Conservation (phyloP, 2,797 vertebrate genomes). For the Hafferia zeledoni region DNA sequence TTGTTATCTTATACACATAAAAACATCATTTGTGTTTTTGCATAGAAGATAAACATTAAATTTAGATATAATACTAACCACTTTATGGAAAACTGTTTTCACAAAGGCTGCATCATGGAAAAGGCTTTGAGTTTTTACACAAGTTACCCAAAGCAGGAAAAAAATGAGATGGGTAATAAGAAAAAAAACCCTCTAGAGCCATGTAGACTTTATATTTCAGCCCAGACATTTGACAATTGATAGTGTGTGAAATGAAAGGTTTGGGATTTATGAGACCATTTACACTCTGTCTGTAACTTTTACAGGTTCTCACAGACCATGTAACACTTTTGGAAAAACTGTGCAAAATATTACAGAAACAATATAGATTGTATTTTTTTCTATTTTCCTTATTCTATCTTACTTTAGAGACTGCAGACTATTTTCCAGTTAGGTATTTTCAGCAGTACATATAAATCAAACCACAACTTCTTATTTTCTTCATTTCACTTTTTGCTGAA, state of each 20-base stretch:
- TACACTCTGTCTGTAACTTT: neutral
- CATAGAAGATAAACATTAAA: neutral
- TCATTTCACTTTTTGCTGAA: neutral
- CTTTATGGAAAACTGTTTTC: neutral
- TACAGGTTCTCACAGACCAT: neutral
- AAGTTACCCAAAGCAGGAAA: neutral
- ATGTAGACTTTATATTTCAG: neutral
- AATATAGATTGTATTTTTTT: neutral
- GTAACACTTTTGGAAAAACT: neutral
- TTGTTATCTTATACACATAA: slow-evolving; percentile 4
- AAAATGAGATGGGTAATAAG: neutral
- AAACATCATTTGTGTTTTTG: neutral
- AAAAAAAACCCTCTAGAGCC: neutral
- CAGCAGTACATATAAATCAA: neutral
- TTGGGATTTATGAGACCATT: neutral
- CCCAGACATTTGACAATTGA: neutral
- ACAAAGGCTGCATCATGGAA: neutral
- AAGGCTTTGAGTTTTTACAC: neutral
- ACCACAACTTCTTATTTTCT: neutral
- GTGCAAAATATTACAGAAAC: neutral
- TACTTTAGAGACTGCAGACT: neutral
- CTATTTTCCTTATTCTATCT: neutral
- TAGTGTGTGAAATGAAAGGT: slow-evolving; percentile 9
- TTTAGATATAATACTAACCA: neutral
- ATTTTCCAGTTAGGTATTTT: neutral